phyloP scores from a whole-genome alignment of 2,797 vertebrate genomes.

The Arrhamphus sclerolepis region DNA sequence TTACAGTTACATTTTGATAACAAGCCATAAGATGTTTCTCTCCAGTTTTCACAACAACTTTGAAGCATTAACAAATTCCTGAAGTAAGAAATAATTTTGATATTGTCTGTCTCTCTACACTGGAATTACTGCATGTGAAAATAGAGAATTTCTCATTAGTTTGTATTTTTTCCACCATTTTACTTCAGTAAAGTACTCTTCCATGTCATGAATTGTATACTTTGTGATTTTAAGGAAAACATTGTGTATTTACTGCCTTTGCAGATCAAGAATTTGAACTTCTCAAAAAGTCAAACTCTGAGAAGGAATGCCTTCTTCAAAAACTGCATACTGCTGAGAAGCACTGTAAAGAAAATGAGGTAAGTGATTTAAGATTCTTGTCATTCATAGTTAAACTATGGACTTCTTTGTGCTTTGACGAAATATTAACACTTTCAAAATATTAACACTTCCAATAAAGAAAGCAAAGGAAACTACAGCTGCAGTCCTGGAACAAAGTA shows the following conservation, averaged over 20 bases:
- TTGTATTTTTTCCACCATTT: background rate
- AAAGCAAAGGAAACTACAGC: conserved; percentile 70
- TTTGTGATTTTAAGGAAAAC: conserved; percentile 4
- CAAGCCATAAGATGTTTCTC: background rate
- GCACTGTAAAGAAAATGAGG: conserved; percentile 80
- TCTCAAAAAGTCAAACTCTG: conserved; percentile 78
- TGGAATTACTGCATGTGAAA: background rate
- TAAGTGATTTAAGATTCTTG: conserved; percentile 62
- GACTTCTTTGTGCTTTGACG: conserved; percentile 3
- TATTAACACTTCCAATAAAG: conserved; percentile 58
- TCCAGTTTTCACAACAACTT: background rate
- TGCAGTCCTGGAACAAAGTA: conserved; percentile 75
- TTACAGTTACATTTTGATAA: background rate
- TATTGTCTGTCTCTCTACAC: background rate
- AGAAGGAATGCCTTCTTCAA: conserved; percentile 76
- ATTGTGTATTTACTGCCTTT: conserved; percentile 28
- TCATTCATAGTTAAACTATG: conserved; percentile 12
- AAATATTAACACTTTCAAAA: conserved; percentile 18
- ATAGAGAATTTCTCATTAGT: background rate
- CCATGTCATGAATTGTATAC: background rate
- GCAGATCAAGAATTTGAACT: conserved; percentile 82
- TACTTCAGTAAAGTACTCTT: background rate
- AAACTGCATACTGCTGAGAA: conserved; percentile 81
- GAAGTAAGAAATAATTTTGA: background rate
- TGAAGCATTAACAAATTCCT: background rate